A percentile compares a stretch with the other conserved stretches of the same genome.
Conservation (phyloP, 1,140 invertebrate genomes). For the Drosophila grimshawi region DNA sequence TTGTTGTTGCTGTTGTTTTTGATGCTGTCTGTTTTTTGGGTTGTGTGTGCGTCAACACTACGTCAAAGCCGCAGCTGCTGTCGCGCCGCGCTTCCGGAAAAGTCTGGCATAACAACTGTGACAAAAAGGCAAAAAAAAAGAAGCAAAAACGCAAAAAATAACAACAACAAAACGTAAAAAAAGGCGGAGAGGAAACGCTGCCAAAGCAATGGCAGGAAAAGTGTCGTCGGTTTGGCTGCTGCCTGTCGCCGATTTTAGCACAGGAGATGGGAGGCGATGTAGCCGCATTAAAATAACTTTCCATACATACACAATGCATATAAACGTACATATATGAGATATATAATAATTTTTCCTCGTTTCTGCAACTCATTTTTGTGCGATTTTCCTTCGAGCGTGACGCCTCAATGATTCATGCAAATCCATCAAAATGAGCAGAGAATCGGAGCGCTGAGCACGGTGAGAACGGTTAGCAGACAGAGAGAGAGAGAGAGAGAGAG, state of each 20-base stretch:
- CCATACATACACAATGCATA: too few species aligned
- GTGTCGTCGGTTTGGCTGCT: conserved; percentile 68
- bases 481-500: background rate
- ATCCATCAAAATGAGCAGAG: conserved; percentile 65
- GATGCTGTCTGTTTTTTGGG: conserved; percentile 30
- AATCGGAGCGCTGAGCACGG: conserved; percentile 1
- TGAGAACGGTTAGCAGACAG: conserved; percentile 11
- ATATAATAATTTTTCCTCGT: conserved; percentile 56
- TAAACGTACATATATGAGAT: conserved; percentile 57
- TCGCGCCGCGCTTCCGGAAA: conserved; percentile 81
- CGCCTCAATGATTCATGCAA: conserved; percentile 82
- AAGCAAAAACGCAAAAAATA: conserved; percentile 23
- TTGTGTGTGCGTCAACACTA: conserved; percentile 68
- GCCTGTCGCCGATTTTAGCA: conserved; percentile 68
- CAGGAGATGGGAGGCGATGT: conserved; percentile 35
- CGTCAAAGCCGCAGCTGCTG: conserved; percentile 75
- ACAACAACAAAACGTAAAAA: conserved; percentile 4
- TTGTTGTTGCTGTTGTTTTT: conserved; percentile 27
- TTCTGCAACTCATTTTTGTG: conserved; percentile 65
- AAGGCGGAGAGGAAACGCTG: conserved; percentile 62
- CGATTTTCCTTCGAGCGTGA: conserved; percentile 78
- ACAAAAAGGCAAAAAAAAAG: conserved; percentile 41
- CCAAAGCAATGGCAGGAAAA: conserved; percentile 75
- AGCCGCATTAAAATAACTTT: conserved; percentile 76
- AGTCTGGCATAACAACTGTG: conserved; percentile 69